Evolutionary conservation across 2,888 invertebrate genomes (phyloP).

Genomic region (Tetranychus piercei): DNA sequence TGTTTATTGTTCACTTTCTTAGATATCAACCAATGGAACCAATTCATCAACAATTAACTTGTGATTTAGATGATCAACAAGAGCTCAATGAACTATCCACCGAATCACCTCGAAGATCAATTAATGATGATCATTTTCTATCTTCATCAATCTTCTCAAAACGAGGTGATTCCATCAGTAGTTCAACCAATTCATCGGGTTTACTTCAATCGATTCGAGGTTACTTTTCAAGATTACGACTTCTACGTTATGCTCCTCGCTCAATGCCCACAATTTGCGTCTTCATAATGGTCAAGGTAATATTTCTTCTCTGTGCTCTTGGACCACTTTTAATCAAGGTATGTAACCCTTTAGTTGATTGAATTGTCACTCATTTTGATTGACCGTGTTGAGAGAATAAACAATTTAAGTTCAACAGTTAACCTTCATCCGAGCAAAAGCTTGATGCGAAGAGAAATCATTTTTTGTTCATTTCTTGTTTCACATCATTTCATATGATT

Average conservation of each 20-base stretch:
- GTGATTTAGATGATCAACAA: constrained; percentile 19
- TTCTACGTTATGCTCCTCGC: neutral
- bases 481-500: no score
- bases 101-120: constrained; percentile 14
- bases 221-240: neutral
- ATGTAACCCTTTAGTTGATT: neutral
- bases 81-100: constrained; percentile 20
- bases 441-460: no score
- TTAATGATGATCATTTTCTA: neutral
- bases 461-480: no score
- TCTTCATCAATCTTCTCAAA: neutral
- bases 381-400: constrained; percentile 9
- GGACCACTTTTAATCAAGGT: constrained; percentile 12
- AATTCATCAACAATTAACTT: neutral
- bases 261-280: constrained; percentile 16
- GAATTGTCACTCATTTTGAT: neutral
- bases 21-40: constrained; percentile 17
- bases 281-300: constrained; percentile 13
- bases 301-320: constrained; percentile 17
- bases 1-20: neutral
- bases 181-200: neutral
- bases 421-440: no score
- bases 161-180: neutral
- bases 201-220: neutral
- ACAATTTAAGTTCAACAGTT: neutral